Evolutionary conservation across 2,888 invertebrate genomes (phyloP).

Genomic region (Tigriopus californicus): DNA sequence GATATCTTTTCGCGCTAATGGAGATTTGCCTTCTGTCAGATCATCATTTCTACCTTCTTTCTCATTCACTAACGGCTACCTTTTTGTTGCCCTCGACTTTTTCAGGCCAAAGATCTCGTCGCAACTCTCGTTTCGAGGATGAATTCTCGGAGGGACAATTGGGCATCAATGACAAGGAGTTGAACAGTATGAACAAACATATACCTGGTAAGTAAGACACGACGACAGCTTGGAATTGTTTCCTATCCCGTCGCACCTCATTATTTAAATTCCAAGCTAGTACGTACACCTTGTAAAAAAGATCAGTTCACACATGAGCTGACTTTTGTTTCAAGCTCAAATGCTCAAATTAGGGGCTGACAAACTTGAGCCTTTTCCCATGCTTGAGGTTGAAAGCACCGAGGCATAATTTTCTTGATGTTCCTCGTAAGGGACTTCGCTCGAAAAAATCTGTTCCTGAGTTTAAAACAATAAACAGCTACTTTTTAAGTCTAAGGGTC

Average conservation of each 20-base stretch:
- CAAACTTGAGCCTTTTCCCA: too few species aligned
- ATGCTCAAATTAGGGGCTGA: background rate
- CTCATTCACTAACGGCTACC: too few species aligned
- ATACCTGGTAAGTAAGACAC: conserved; percentile 18
- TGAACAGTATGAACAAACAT: conserved; percentile 47
- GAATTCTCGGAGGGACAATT: conserved; percentile 18
- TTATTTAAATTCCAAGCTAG: background rate
- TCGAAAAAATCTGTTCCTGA: too few species aligned
- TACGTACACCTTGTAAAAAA: too few species aligned
- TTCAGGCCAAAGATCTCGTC: background rate
- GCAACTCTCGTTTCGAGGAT: conserved; percentile 15
- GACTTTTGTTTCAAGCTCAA: background rate
- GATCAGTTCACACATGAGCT: background rate
- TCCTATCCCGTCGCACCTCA: background rate
- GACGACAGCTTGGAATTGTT: background rate
- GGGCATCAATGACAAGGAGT: conserved; percentile 31
- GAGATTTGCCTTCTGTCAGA: too few species aligned
- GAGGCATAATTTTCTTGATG: too few species aligned
- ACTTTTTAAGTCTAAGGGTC: too few species aligned
- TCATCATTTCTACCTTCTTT: too few species aligned
- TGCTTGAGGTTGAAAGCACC: too few species aligned
- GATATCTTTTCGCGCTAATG: too few species aligned
- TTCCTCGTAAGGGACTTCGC: too few species aligned
- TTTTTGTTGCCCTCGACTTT: background rate
- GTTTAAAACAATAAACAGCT: too few species aligned